Evolutionary conservation across 1,140 invertebrate species (phyloP).

Genomic region (Bombus haemorrhoidalis): DNA sequence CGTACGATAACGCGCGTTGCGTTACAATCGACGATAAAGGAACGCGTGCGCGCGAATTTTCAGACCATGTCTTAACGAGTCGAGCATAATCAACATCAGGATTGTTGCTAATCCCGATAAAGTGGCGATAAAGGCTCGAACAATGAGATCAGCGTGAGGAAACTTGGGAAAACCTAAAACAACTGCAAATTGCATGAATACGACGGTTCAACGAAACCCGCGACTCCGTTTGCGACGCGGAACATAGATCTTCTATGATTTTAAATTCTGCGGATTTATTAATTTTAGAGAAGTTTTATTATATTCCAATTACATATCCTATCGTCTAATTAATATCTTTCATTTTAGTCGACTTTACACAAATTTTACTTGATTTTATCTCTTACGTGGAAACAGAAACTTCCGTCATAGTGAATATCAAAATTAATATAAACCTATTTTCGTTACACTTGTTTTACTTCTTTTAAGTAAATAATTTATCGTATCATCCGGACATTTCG

Average conservation of each 20-base stretch:
- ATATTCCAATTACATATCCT: too few species aligned
- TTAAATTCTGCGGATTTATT: not conserved
- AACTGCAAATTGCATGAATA: slow-evolving; percentile 16
- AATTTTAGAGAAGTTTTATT: not conserved
- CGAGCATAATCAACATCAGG: not conserved
- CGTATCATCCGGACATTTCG: not conserved
- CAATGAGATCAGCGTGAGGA: slow-evolving; percentile 48
- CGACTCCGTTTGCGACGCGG: not conserved
- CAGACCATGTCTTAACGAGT: not conserved
- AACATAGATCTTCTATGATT: not conserved
- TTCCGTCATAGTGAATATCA: not conserved
- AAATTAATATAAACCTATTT: not conserved
- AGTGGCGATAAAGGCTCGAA: slow-evolving; percentile 31
- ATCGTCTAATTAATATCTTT: too few species aligned
- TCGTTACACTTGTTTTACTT: too few species aligned
- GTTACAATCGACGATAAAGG: slow-evolving; percentile 29
- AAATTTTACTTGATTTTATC: too few species aligned
- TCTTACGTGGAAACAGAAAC: too few species aligned
- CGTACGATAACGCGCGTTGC: slow-evolving; percentile 16
- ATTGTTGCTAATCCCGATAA: slow-evolving; percentile 45
- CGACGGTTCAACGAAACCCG: not conserved
- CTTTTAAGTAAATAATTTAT: not conserved
- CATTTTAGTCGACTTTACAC: too few species aligned
- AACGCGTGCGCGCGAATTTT: not conserved
- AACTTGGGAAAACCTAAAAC: slow-evolving; percentile 32